These are phyloP conservation scores for Melitaea cinxia DNA, from an alignment of 1,140 invertebrate genomes.

Conservation along the genomic window DNA sequence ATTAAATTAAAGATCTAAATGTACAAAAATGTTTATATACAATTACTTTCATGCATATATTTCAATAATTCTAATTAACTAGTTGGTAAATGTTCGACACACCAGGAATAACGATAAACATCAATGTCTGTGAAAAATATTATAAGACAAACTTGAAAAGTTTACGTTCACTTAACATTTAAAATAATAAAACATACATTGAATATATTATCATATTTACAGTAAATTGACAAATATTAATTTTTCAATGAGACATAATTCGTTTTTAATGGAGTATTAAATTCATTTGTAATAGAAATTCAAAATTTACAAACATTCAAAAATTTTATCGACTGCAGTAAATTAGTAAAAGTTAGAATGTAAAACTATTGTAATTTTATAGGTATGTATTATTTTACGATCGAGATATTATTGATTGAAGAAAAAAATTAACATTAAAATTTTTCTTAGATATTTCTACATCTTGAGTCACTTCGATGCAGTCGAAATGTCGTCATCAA, in stretches of 20 bases:
- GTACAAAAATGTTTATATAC: slow-evolving; percentile 73
- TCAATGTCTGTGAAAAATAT: slow-evolving; percentile 24
- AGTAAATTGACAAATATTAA: slow-evolving; percentile 40
- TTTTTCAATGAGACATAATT: slow-evolving; percentile 15
- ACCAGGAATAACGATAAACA: slow-evolving; percentile 37
- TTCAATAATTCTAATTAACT: slow-evolving; percentile 42
- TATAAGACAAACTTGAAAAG: slow-evolving; percentile 40
- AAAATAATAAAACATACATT: slow-evolving; percentile 29
- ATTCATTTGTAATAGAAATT: slow-evolving; percentile 16
- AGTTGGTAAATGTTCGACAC: slow-evolving; percentile 39
- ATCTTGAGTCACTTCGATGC: slow-evolving; percentile 4
- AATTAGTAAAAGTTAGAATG: neutral
- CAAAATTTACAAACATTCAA: neutral
- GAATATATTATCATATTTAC: slow-evolving; percentile 35
- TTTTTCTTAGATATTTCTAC: neutral
- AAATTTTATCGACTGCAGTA: slow-evolving; percentile 15
- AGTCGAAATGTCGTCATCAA: slow-evolving; percentile 5
- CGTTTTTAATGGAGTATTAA: slow-evolving; percentile 20
- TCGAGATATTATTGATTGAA: neutral
- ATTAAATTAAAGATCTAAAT: slow-evolving; percentile 72
- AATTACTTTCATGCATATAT: slow-evolving; percentile 60
- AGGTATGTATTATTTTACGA: neutral
- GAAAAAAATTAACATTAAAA: neutral
- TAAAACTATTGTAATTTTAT: neutral
- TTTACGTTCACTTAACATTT: slow-evolving; percentile 22